Percentiles rank a stretch among this genome's conserved stretches.
phyloP scores from a whole-genome alignment of 2,113 vertebrate genomes.

The Phrynosoma blainvillii region DNA sequence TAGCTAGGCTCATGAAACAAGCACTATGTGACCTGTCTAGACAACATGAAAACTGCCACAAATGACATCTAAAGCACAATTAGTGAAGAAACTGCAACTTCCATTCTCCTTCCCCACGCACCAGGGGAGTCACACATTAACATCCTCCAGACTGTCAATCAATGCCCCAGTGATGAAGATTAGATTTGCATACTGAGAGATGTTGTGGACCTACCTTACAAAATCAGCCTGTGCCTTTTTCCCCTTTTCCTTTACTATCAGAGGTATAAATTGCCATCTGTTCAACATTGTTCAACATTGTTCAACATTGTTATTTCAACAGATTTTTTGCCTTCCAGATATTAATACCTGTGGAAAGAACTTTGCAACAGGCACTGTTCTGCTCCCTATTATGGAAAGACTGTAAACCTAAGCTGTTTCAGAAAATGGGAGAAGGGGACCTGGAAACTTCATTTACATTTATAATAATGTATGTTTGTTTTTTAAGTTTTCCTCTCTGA shows the following conservation, averaged over 20 bases:
- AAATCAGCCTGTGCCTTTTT: conserved; percentile 44
- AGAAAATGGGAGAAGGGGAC: not conserved
- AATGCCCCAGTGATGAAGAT: conserved; percentile 59
- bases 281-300: conserved; percentile 59
- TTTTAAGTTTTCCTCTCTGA: not conserved
- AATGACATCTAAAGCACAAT: conserved; percentile 79
- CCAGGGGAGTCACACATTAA: conserved; percentile 61
- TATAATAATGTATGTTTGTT: not conserved
- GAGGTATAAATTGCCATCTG: conserved; percentile 65
- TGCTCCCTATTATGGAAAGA: conserved; percentile 28
- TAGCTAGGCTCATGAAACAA: conserved; percentile 61
- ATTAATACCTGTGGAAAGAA: conserved; percentile 49
- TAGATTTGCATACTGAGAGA: conserved; percentile 64
- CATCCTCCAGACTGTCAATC: conserved; percentile 75
- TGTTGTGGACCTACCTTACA: conserved; percentile 58
- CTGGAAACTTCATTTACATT: not conserved
- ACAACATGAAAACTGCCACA: conserved; percentile 79
- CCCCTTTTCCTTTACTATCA: conserved; percentile 52
- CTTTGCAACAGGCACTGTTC: conserved; percentile 3
- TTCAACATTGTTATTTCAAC: conserved; percentile 40
- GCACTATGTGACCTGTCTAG: conserved; percentile 75
- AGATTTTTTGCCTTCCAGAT: conserved; percentile 45
- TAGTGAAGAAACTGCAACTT: conserved; percentile 77
- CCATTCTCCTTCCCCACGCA: conserved; percentile 69
- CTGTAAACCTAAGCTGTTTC: conserved; percentile 18